These are phyloP conservation scores for Rhinoraja longicauda DNA, from an alignment of 2,797 vertebrate genomes.

Conservation along the genomic window DNA sequence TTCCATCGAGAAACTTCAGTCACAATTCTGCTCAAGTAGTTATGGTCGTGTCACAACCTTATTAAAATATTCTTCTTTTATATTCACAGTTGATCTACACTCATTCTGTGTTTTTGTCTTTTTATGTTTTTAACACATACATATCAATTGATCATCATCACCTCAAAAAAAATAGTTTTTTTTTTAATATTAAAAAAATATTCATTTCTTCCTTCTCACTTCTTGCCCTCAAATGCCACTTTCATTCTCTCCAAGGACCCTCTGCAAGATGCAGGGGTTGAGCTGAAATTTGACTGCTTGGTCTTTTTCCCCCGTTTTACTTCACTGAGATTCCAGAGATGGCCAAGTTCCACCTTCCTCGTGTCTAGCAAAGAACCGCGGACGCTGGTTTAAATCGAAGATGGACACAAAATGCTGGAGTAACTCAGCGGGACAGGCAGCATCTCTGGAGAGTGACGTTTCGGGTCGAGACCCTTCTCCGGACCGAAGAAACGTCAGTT, in stretches of 20 bases:
- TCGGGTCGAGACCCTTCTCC: too few species aligned
- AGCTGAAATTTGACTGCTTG: neutral
- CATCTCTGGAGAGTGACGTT: too few species aligned
- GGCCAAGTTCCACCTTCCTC: neutral
- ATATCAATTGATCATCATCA: neutral
- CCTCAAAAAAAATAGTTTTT: neutral
- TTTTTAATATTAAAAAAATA: neutral
- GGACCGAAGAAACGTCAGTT: too few species aligned
- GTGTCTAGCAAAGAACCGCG: too few species aligned
- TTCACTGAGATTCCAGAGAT: neutral
- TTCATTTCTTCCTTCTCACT: neutral
- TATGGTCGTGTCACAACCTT: conserved; percentile 63
- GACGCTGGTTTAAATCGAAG: too few species aligned
- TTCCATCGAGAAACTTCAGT: conserved; percentile 64
- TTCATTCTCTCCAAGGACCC: neutral
- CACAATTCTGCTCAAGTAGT: conserved; percentile 58
- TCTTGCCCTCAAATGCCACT: neutral
- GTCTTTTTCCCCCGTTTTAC: neutral
- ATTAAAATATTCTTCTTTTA: conserved; percentile 67
- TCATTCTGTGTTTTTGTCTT: neutral
- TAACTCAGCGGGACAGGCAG: too few species aligned
- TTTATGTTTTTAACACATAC: neutral
- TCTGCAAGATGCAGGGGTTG: neutral
- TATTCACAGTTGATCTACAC: conserved; percentile 46
- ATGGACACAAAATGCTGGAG: too few species aligned